These are phyloP conservation scores for Andrena camellia DNA, from an alignment of 2,888 invertebrate species.

Conservation along the genomic window DNA sequence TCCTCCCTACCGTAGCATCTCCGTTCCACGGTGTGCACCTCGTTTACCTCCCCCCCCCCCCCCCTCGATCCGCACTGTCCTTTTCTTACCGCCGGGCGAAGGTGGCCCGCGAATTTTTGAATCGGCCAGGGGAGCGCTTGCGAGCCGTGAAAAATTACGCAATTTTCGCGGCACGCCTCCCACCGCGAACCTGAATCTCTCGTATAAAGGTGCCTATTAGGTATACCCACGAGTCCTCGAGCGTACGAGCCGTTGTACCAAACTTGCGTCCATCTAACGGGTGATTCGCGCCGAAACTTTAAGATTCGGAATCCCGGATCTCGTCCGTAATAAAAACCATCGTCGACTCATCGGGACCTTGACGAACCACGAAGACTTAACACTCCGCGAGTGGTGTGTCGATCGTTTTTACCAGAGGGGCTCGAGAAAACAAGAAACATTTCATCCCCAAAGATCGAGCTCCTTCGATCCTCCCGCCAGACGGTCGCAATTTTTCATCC, in stretches of 20 bases:
- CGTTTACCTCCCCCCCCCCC: conserved; percentile 1
- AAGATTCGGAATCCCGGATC: neutral
- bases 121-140: conserved; percentile 56
- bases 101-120: conserved; percentile 67
- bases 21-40: conserved; percentile 16
- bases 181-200: conserved; percentile 75
- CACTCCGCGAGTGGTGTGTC: too few relatives aligned
- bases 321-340: neutral
- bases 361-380: too few relatives aligned
- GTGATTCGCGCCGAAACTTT: conserved; percentile 31
- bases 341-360: too few relatives aligned
- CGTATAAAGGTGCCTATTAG: conserved; percentile 73
- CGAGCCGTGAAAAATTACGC: conserved; percentile 78
- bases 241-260: conserved; percentile 50
- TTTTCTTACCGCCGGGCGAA: conserved; percentile 28
- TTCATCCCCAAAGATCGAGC: conserved; percentile 1
- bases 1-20: conserved; percentile 49
- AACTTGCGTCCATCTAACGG: conserved; percentile 63
- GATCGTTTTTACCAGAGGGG: neutral
- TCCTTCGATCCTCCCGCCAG: neutral
- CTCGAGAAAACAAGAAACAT: neutral
- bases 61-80: conserved; percentile 13
- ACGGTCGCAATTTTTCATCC: conserved; percentile 32
- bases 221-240: conserved; percentile 56
- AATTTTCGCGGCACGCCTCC: conserved; percentile 75